Conservation (phyloP, 2,797 vertebrate species). For the Psittacula derbiana region DNA sequence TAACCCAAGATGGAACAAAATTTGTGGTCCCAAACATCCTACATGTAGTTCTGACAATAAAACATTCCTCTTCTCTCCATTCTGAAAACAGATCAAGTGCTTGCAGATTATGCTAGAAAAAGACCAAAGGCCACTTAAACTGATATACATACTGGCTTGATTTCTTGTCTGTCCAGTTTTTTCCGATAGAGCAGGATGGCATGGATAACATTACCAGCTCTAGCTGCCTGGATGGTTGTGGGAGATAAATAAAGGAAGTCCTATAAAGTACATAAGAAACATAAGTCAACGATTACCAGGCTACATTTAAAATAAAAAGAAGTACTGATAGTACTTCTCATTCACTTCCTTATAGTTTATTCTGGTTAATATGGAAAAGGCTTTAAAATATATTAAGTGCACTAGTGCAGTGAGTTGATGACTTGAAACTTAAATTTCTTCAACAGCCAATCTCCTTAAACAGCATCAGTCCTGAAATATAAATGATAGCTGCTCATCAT, state of each 20-base stretch:
- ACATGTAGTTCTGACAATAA: neutral
- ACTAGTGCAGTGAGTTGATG: neutral
- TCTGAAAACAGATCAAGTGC: neutral
- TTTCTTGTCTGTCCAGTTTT: slow-evolving; percentile 92
- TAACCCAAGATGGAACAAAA: neutral
- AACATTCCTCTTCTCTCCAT: neutral
- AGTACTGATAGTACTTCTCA: neutral
- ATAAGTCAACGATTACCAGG: neutral
- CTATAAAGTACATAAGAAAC: slow-evolving; percentile 67
- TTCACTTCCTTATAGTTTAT: neutral
- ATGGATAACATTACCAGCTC: slow-evolving; percentile 92
- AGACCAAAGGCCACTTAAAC: neutral
- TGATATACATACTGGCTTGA: slow-evolving; percentile 88
- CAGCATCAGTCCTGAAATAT: neutral
- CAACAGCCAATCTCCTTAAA: neutral
- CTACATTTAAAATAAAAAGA: neutral
- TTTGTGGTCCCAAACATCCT: neutral
- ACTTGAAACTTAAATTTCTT: neutral
- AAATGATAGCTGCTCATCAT: neutral
- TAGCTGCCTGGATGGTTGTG: slow-evolving; percentile 88
- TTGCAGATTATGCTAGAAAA: neutral
- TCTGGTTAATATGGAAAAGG: neutral
- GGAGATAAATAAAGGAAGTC: slow-evolving; percentile 89
- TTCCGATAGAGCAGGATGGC: slow-evolving; percentile 90
- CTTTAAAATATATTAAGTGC: neutral